Evolutionary conservation across 2,888 invertebrate species (phyloP).

Genomic region (Drosophila neutralis): DNA sequence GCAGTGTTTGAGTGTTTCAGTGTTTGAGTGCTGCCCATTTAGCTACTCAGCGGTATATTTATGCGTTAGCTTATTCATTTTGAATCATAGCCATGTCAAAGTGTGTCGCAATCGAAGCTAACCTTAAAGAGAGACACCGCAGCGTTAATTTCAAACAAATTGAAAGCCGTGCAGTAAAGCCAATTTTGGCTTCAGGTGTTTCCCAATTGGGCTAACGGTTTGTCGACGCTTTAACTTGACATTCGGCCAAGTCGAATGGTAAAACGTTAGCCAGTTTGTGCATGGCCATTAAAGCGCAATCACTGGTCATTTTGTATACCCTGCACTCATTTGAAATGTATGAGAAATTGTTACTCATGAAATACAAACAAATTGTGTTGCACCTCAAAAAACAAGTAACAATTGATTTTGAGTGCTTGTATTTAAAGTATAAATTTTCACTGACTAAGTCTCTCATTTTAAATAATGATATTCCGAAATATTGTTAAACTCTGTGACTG

Average conservation of each 20-base stretch:
- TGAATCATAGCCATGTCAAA: conserved; percentile 44
- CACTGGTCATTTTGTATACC: conserved; percentile 53
- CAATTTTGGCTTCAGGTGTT: conserved; percentile 64
- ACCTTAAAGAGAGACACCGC: conserved; percentile 33
- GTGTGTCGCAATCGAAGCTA: conserved; percentile 40
- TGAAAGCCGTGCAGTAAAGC: conserved; percentile 45
- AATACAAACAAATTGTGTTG: neutral
- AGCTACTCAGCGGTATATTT: conserved; percentile 7
- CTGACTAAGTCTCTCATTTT: neutral
- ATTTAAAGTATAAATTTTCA: neutral
- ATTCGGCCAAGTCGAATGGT: conserved; percentile 61
- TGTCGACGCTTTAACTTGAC: conserved; percentile 67
- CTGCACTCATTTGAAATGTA: neutral
- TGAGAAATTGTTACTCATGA: neutral
- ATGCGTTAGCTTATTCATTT: conserved; percentile 16
- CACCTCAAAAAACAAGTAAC: neutral
- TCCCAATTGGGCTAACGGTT: conserved; percentile 60
- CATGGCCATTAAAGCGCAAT: conserved; percentile 69
- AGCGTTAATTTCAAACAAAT: conserved; percentile 54
- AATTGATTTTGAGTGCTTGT: neutral
- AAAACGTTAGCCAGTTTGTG: conserved; percentile 37
- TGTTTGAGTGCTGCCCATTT: conserved; percentile 23
- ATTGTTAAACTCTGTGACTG: neutral
- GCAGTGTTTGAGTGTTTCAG: conserved; percentile 1
- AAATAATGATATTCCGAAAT: neutral